Percentiles rank a stretch among this genome's conserved stretches.
Evolutionary conservation across 2,797 vertebrate species (phyloP).

Genomic region (Lemur catta): DNA sequence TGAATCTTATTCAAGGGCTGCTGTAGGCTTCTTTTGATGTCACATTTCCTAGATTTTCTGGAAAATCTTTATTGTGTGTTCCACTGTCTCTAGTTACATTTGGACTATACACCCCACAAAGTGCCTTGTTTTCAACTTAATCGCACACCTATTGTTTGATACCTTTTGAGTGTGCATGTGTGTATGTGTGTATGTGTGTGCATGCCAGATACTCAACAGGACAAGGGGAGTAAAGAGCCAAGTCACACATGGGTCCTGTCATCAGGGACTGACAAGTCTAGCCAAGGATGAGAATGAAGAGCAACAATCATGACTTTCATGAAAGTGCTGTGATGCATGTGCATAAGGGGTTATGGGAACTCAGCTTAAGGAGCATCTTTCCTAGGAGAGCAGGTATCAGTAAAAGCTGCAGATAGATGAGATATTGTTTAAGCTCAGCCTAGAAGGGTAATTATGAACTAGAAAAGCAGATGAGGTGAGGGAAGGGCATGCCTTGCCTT

Average conservation of each 20-base stretch:
- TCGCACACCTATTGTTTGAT: not conserved
- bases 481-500: accelerated
- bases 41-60: not conserved
- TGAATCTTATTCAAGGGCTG: not conserved
- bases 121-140: not conserved
- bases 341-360: not conserved
- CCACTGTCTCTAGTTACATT: not conserved
- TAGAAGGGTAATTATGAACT: not conserved
- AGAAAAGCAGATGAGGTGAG: not conserved
- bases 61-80: slow-evolving; percentile 10
- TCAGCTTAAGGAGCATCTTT: not conserved
- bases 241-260: not conserved
- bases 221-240: not conserved
- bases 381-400: not conserved
- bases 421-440: not conserved
- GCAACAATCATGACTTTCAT: not conserved
- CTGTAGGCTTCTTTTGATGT: not conserved
- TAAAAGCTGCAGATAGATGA: not conserved
- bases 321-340: not conserved
- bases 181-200: not conserved
- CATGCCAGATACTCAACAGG: not conserved
- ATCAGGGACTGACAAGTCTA: not conserved
- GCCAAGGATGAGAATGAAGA: not conserved
- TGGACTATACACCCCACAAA: not conserved
- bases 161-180: not conserved